phyloP scores from a whole-genome alignment of 2,797 vertebrate genomes.

The Phoebastria nigripes region DNA sequence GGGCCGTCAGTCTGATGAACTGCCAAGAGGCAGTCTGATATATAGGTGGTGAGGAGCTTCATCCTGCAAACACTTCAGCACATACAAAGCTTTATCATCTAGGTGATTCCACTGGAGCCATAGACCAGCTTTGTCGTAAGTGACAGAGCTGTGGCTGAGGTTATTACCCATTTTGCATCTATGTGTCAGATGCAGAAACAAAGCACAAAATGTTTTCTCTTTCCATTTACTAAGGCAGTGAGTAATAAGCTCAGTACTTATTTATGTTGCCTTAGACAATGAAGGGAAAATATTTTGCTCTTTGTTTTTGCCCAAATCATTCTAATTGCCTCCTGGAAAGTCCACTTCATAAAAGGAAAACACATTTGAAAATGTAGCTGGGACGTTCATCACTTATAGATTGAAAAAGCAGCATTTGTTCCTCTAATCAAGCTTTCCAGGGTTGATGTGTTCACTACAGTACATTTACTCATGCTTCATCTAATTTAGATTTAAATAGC shows the following conservation, averaged over 20 bases:
- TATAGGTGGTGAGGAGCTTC: conserved; percentile 4
- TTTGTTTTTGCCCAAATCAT: conserved; percentile 44
- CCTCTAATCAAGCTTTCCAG: not conserved
- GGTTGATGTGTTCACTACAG: not conserved
- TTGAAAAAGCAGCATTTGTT: conserved; percentile 19
- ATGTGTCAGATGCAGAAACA: not conserved
- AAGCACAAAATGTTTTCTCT: conserved; percentile 30
- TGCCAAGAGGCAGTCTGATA: not conserved
- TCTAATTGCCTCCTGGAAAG: conserved; percentile 60
- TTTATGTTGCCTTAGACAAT: conserved; percentile 36
- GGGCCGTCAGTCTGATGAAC: not conserved
- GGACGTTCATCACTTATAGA: conserved; percentile 16
- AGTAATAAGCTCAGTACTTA: not conserved
- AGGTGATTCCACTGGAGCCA: conserved; percentile 22
- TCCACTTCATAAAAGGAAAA: conserved; percentile 44
- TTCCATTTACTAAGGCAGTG: not conserved
- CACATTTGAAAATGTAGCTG: conserved; percentile 18
- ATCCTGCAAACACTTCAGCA: conserved; percentile 54
- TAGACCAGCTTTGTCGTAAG: not conserved
- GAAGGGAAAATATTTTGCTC: conserved; percentile 54
- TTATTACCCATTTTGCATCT: conserved; percentile 12
- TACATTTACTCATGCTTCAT: not conserved
- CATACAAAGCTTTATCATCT: conserved; percentile 16
- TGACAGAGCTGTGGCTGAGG: conserved; percentile 27
- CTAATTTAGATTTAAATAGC: conserved; percentile 4